Evolutionary conservation across 2,113 vertebrate species (phyloP).

Genomic region (Antechinus stuartii): DNA sequence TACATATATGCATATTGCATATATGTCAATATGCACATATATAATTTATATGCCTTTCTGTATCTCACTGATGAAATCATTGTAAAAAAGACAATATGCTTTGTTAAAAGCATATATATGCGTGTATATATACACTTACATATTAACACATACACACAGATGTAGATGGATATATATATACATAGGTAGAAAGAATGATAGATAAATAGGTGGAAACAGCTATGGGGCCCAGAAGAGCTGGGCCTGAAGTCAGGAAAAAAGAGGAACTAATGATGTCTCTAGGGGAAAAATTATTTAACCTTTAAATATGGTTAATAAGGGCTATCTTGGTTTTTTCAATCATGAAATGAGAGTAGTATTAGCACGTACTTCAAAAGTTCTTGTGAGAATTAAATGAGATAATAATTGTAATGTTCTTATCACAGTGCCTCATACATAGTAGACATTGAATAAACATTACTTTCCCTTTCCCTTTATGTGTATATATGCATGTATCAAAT

Average conservation of each 20-base stretch:
- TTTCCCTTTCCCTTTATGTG: background rate
- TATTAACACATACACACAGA: too few relatives aligned
- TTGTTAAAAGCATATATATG: background rate
- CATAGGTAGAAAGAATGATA: too few relatives aligned
- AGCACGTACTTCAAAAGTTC: background rate
- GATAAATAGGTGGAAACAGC: background rate
- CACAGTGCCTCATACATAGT: too few relatives aligned
- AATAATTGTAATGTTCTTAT: background rate
- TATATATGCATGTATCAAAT: background rate
- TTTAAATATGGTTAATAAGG: background rate
- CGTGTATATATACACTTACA: background rate
- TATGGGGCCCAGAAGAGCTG: background rate
- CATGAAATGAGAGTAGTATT: background rate
- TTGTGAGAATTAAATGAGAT: background rate
- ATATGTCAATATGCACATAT: too few relatives aligned
- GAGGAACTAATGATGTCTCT: constrained; percentile 62
- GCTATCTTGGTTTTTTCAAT: background rate
- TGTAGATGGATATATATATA: background rate
- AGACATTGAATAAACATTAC: background rate
- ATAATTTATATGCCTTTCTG: background rate
- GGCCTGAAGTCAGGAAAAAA: background rate
- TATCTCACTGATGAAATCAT: background rate
- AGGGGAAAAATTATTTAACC: constrained; percentile 43
- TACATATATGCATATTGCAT: too few relatives aligned
- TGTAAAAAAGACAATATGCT: background rate